phyloP scores from a whole-genome alignment of 1,140 invertebrate genomes.

The Coptotermes formosanus region DNA sequence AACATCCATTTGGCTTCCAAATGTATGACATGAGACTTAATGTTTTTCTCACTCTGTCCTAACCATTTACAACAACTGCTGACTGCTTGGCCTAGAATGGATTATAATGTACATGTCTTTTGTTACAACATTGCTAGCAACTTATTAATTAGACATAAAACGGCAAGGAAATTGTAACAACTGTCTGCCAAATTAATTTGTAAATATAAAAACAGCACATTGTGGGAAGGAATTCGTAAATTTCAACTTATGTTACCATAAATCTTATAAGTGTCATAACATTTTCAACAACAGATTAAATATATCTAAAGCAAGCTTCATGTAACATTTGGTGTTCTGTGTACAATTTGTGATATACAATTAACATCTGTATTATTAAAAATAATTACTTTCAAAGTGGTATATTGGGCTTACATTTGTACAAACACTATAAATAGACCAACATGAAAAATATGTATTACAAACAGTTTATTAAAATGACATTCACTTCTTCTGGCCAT shows the following conservation, averaged over 20 bases:
- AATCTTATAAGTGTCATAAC: not conserved
- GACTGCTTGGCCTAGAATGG: not conserved
- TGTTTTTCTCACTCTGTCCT: not conserved
- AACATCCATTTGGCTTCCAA: not conserved
- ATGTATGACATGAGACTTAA: not conserved
- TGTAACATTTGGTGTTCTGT: conserved; percentile 15
- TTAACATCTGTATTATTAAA: conserved; percentile 10
- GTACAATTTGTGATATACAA: conserved; percentile 17
- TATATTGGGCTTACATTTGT: conserved; percentile 3
- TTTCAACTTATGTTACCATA: not conserved
- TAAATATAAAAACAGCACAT: not conserved
- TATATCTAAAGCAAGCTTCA: not conserved
- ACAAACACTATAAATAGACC: not conserved
- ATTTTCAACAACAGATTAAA: not conserved
- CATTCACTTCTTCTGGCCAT: not conserved
- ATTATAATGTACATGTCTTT: not conserved
- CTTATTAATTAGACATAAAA: conserved; percentile 14
- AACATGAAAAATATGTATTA: conserved; percentile 1
- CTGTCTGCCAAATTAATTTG: not conserved
- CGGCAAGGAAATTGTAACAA: not conserved
- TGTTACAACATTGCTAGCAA: not conserved
- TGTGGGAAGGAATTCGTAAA: not conserved
- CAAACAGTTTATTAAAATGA: not conserved
- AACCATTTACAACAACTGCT: not conserved
- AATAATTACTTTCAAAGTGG: not conserved